Evolutionary conservation across 2,797 vertebrate genomes (phyloP).

Genomic region (Forpus xanthops): DNA sequence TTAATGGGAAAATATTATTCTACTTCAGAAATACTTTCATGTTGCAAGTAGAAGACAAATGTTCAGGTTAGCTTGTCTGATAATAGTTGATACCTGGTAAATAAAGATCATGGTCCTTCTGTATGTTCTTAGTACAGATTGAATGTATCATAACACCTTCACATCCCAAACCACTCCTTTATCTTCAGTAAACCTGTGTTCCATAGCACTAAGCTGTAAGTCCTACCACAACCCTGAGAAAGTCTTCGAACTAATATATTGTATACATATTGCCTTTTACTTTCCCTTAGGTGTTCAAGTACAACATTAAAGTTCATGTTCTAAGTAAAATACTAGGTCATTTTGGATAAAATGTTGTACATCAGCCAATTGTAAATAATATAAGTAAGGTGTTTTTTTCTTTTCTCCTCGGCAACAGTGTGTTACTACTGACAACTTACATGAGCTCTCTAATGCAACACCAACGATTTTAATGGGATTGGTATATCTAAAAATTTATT

Average conservation of each 20-base stretch:
- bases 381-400: background rate
- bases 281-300: background rate
- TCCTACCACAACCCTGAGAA: background rate
- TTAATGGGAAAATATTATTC: background rate
- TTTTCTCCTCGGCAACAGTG: background rate
- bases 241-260: background rate
- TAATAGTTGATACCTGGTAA: background rate
- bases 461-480: background rate
- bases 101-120: background rate
- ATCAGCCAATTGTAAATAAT: background rate
- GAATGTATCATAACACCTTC: background rate
- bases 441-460: background rate
- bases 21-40: background rate
- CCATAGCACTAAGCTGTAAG: background rate
- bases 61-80: background rate
- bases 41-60: background rate
- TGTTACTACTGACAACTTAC: background rate
- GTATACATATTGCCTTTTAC: background rate
- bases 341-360: background rate
- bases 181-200: background rate
- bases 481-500: background rate
- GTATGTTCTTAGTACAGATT: background rate
- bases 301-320: background rate
- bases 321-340: background rate
- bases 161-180: background rate